phyloP scores from a whole-genome alignment of 2,113 vertebrate genomes.

The Lycocorax pyrrhopterus region DNA sequence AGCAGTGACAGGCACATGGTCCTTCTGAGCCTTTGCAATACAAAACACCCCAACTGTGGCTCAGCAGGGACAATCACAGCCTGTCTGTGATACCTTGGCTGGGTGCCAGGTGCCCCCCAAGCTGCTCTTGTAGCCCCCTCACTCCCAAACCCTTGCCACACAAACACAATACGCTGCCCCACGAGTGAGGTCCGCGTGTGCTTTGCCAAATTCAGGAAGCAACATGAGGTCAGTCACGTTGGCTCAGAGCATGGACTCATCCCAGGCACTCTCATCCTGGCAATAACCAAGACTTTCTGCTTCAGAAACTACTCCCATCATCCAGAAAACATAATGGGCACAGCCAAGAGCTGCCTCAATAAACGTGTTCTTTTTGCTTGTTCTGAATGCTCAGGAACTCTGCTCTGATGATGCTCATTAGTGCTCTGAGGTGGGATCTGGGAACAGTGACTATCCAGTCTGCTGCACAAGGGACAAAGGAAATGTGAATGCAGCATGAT shows the following conservation, averaged over 20 bases:
- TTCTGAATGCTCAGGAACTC: neutral
- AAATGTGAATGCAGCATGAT: neutral
- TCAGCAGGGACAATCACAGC: neutral
- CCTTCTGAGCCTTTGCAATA: neutral
- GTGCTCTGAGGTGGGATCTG: neutral
- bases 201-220: neutral
- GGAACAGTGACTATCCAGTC: neutral
- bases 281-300: neutral
- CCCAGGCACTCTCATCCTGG: neutral
- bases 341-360: neutral
- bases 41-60: neutral
- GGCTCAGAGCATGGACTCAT: neutral
- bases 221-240: neutral
- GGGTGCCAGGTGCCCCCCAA: neutral
- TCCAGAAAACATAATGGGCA: neutral
- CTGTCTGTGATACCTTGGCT: neutral
- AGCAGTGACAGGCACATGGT: neutral
- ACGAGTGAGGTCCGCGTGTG: rapidly evolving
- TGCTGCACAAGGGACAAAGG: neutral
- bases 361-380: neutral
- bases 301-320: neutral
- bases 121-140: neutral
- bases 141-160: neutral
- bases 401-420: neutral
- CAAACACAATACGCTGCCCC: neutral